Base-by-base conservation (phyloP, 2,113 vertebrate genomes). In the Sturnira hondurensis region DNA sequence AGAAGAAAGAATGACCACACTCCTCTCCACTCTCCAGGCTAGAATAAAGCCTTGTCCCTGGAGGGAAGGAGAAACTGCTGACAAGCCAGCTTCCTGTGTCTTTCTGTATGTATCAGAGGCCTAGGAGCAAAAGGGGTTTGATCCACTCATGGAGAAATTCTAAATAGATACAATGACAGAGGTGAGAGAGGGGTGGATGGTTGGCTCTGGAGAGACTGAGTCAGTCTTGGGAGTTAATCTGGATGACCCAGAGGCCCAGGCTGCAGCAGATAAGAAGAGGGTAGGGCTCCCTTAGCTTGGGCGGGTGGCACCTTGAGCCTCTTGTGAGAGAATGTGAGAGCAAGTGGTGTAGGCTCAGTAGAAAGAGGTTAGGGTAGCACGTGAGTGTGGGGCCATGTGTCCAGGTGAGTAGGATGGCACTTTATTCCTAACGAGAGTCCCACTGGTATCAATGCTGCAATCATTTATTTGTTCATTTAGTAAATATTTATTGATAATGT, bases 151-250 rank as follows among this genome's bases (percentile, higher is more conserved):
- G 76, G 52, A 58, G 78, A 89, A 80, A 81, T 76, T 47, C 71
- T 65, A 14, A 95, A 71, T 33, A 43, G n/a, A 68, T 41, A 9
- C 8, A 71, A 56, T 54, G 45, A 15, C 19, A 17, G 31, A 74
- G 4, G 7, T 41, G 3, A 6, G 50, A 13, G n/a, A 84, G 28
- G 50, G 24, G 45, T 76, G 31, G 36, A 41, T 88, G 24, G 4
- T 31, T 86, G 74, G 47, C 83, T 20, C 63, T 87, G 80, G 38
- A 68, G 56, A 80, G 28, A 70, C 28, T n/a, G 11, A 97, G 81
- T 81, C 52, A 88, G 86, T 63, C 68, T 45, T 15, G 63, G n/a
- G 24, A 77, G 54, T 81, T 97, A 94, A 96, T 97, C 94, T 89
- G 31, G 13, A 33, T 14, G n/a, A 33, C 56, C 70, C 97, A 97